Base-by-base conservation (phyloP, 2,888 invertebrate species). In the Drosophila macrospina region DNA sequence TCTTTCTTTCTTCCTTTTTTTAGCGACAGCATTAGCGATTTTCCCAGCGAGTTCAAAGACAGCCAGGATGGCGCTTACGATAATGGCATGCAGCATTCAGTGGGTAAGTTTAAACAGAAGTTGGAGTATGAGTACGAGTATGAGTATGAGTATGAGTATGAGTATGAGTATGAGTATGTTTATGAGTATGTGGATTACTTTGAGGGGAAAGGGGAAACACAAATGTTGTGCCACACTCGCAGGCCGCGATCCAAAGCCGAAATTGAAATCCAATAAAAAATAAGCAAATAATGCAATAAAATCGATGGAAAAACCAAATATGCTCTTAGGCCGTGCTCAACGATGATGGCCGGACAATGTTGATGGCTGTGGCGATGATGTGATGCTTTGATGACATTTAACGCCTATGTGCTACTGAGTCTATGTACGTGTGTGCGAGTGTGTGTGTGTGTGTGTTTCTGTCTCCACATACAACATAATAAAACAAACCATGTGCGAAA, bases 1-100 rank as follows among this genome's bases (percentile, higher is more conserved):
- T n/a, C n/a, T n/a, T n/a, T n/a, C n/a, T n/a, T n/a, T n/a, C n/a
- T n/a, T n/a, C n/a, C n/a, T n/a, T n/a, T n/a, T 60, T 50, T 42
- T 36, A 93, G 94, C 69, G 95, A 95, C 90, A 96, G 96, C 81
- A 93, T 96, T 72, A 95, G 95, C 32, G 96, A 96, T 77, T 96
- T 95, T 86, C 93, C 94, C n/a, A 92, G 93, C 63, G 95, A 95
- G 62, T 93, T 95, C 76, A 94, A 94, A 86, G 91, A 92, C 67
- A 94, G 93, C 74, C 94, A 94, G 45, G 93, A 93, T 65, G 88
- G 84, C n/a, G 94, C 94, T 74, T 94, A 94, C 54, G 94, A 94
- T 79, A 95, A 95, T 78, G 94, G 94, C 74, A 94, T 92, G 92
- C 94, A 92, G 86, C 95, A 93, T 86, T 94, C 95, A 64, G 95